These are phyloP conservation scores for Agapostemon virescens DNA, from an alignment of 2,888 invertebrate species.

Conservation along the genomic window DNA sequence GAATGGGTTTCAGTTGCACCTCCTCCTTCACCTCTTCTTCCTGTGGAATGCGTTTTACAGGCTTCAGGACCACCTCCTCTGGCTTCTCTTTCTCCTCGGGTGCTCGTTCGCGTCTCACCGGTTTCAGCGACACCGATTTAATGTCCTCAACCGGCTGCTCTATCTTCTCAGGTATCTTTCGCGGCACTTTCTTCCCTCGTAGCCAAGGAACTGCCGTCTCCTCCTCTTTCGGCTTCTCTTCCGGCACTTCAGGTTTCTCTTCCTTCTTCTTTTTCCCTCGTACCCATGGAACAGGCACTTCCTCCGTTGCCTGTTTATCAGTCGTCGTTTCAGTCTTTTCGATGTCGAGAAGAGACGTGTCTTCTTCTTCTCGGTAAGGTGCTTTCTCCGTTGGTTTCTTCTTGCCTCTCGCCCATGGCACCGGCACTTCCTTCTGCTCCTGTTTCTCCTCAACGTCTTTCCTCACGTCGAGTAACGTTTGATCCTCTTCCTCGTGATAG, in stretches of 20 bases:
- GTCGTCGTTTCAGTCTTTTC: slow-evolving; percentile 55
- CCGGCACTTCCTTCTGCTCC: slow-evolving; percentile 72
- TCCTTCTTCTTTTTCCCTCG: slow-evolving; percentile 64
- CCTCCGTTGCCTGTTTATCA: slow-evolving; percentile 66
- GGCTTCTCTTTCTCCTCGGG: slow-evolving; percentile 61
- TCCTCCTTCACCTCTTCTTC: slow-evolving; percentile 76
- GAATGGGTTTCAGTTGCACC: slow-evolving; percentile 72
- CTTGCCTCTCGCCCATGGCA: slow-evolving; percentile 77
- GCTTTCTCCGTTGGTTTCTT: slow-evolving; percentile 60
- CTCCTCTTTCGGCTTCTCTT: slow-evolving; percentile 64
- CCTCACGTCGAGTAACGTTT: slow-evolving; percentile 28
- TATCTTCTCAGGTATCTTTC: slow-evolving; percentile 62
- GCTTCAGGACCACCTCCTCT: slow-evolving; percentile 75
- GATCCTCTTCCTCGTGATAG: slow-evolving; percentile 32
- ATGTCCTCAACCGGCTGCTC: slow-evolving; percentile 66
- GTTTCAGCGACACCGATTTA: slow-evolving; percentile 64
- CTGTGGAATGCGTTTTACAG: slow-evolving; percentile 73
- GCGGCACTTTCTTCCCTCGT: slow-evolving; percentile 68
- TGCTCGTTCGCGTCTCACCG: slow-evolving; percentile 59
- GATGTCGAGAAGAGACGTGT: slow-evolving; percentile 61
- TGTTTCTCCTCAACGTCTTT: slow-evolving; percentile 60
- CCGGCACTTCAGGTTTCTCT: slow-evolving; percentile 35
- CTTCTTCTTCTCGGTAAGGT: slow-evolving; percentile 68
- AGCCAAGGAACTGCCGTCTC: slow-evolving; percentile 70
- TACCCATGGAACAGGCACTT: slow-evolving; percentile 70